phyloP scores from a whole-genome alignment of 2,888 invertebrate species.

The Synanthedon myopaeformis region DNA sequence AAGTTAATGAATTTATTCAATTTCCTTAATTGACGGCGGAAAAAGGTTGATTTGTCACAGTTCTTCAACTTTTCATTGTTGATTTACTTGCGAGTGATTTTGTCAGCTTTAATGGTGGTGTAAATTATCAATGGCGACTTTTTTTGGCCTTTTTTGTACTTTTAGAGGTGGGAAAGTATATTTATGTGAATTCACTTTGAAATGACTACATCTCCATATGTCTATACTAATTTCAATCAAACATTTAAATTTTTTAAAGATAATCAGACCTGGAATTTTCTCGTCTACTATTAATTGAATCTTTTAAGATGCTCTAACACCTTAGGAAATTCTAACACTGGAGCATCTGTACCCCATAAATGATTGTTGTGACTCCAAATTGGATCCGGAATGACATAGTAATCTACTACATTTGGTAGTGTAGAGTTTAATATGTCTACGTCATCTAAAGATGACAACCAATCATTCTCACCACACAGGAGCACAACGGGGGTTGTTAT shows the following conservation, averaged over 20 bases:
- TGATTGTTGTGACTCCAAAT: slow-evolving; percentile 57
- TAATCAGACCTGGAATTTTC: too few species aligned
- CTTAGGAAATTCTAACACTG: slow-evolving; percentile 31
- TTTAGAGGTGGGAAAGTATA: too few species aligned
- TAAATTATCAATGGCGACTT: not conserved
- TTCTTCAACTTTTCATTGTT: not conserved
- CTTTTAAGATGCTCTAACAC: slow-evolving; percentile 32
- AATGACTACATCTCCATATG: too few species aligned
- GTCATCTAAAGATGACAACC: slow-evolving; percentile 71
- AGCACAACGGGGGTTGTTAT: slow-evolving; percentile 44
- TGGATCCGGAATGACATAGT: slow-evolving; percentile 67
- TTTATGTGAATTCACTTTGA: too few species aligned
- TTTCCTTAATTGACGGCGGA: not conserved
- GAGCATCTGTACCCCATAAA: slow-evolving; percentile 38
- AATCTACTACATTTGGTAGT: slow-evolving; percentile 70
- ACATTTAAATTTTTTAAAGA: too few species aligned
- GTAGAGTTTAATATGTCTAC: slow-evolving; percentile 59
- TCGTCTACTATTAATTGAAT: slow-evolving; percentile 11
- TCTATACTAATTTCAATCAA: too few species aligned
- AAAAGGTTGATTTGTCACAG: not conserved
- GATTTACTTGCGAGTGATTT: not conserved
- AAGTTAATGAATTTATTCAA: not conserved
- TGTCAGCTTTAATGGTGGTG: not conserved
- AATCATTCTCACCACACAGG: slow-evolving; percentile 68
- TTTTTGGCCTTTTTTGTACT: too few species aligned